These are phyloP conservation scores for Hydrotaea cyrtoneurina DNA, from an alignment of 2,888 invertebrate genomes.

Conservation along the genomic window DNA sequence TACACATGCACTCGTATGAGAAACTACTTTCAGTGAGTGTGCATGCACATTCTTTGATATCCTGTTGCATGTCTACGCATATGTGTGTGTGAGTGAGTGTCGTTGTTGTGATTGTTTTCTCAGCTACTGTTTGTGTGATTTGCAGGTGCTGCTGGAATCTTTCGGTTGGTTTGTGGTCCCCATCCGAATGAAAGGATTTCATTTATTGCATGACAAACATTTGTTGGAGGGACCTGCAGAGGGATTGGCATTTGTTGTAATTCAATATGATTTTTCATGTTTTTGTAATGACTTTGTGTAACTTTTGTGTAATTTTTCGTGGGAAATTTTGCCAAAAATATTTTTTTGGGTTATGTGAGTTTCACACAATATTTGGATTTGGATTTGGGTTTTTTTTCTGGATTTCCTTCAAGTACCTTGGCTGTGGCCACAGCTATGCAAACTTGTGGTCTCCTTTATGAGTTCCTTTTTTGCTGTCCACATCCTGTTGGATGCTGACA, in stretches of 20 bases:
- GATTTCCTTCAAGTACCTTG: not conserved
- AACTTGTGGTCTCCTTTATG: not conserved
- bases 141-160: slow-evolving; percentile 55
- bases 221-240: not conserved
- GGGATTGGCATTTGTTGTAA: slow-evolving; percentile 50
- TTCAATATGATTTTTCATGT: slow-evolving; percentile 58
- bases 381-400: not conserved
- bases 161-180: slow-evolving; percentile 20
- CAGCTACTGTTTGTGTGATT: slow-evolving; percentile 43
- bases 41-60: slow-evolving; percentile 57
- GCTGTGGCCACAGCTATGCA: not conserved
- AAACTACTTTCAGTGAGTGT: not conserved
- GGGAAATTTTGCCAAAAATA: slow-evolving; percentile 12
- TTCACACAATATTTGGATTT: slow-evolving; percentile 1
- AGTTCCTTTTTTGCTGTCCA: not conserved
- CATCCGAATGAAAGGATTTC: slow-evolving; percentile 51
- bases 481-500: not conserved
- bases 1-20: not conserved
- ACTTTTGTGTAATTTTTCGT: slow-evolving; percentile 63
- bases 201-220: not conserved
- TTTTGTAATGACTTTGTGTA: slow-evolving; percentile 65
- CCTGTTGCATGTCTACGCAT: slow-evolving; percentile 68
- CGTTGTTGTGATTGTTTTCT: slow-evolving; percentile 39
- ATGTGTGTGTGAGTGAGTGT: slow-evolving; percentile 23
- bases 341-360: slow-evolving; percentile 2